phyloP scores from a whole-genome alignment of 1,140 invertebrate species.

The Drosophila nigrodunni region DNA sequence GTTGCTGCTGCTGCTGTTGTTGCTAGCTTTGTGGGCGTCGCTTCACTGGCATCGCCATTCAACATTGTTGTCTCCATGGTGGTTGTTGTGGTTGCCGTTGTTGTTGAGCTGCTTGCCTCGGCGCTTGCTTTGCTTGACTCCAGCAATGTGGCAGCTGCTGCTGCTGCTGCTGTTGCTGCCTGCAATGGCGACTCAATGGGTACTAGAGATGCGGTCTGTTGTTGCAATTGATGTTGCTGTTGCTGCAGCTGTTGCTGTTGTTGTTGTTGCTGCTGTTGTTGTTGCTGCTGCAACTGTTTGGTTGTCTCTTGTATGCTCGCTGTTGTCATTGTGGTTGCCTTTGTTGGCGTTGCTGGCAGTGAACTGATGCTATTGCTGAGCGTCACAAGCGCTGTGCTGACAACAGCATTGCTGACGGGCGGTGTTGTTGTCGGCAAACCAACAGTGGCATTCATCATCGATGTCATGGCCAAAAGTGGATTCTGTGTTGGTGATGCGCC shows the following conservation, averaged over 20 bases:
- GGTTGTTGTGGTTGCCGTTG: conserved; percentile 31
- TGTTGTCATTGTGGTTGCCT: conserved; percentile 36
- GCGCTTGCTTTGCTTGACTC: conserved; percentile 21
- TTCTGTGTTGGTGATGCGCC: conserved; percentile 73
- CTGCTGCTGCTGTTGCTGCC: conserved; percentile 20
- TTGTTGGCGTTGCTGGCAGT: conserved; percentile 58
- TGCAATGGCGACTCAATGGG: conserved; percentile 75
- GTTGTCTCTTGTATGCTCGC: conserved; percentile 33
- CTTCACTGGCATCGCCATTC: conserved; percentile 52
- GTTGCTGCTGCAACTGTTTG: conserved; percentile 33
- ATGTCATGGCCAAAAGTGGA: conserved; percentile 81
- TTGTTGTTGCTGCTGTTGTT: conserved; percentile 41
- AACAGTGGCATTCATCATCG: conserved; percentile 78
- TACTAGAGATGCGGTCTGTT: conserved; percentile 83
- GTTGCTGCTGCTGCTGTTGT: conserved; percentile 51
- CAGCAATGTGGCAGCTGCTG: conserved; percentile 36
- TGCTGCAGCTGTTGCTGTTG: conserved; percentile 31
- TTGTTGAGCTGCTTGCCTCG: conserved; percentile 63
- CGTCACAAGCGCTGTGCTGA: conserved; percentile 47
- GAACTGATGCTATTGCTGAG: conserved; percentile 46
- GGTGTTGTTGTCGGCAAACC: conserved; percentile 58
- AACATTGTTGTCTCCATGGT: conserved; percentile 33
- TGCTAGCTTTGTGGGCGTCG: conserved; percentile 29
- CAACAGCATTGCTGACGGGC: conserved; percentile 40
- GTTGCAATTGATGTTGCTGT: conserved; percentile 18